Percentiles rank a stretch among this genome's conserved stretches.
Conservation (phyloP, 1,140 invertebrate species). For the Drosophila tsacasi region DNA sequence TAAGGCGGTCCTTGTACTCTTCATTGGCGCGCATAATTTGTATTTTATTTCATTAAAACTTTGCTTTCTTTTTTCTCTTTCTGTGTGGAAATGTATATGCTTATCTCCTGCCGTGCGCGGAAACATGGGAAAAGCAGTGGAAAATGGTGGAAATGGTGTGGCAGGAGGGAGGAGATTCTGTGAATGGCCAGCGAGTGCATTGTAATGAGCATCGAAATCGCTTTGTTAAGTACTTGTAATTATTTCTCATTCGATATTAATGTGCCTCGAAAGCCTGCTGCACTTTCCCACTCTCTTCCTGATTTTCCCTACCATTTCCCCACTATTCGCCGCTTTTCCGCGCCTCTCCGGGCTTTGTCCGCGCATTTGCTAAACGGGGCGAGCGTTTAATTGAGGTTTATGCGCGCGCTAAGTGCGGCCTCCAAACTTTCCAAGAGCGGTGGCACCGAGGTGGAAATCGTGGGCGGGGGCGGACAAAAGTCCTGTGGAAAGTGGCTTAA, state of each 20-base stretch:
- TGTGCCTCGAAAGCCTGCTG: constrained; percentile 30
- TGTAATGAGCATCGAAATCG: constrained; percentile 52
- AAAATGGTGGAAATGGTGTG: neutral
- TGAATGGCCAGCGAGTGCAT: constrained; percentile 17
- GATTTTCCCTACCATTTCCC: neutral
- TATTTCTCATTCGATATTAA: constrained; percentile 60
- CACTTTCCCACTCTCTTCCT: constrained; percentile 12
- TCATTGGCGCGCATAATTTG: neutral
- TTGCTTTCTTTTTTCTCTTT: neutral
- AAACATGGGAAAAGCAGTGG: neutral
- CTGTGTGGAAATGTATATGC: neutral
- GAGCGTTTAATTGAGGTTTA: constrained; percentile 61
- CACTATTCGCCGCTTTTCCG: neutral
- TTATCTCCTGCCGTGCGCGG: neutral
- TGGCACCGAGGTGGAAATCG: constrained; percentile 3
- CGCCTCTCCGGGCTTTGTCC: neutral
- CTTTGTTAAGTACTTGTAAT: constrained; percentile 52
- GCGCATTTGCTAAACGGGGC: constrained; percentile 18
- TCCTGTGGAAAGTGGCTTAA: constrained; percentile 67
- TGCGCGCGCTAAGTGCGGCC: constrained; percentile 48
- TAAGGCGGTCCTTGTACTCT: neutral
- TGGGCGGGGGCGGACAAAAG: neutral
- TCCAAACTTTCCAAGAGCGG: constrained; percentile 50
- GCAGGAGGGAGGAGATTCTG: too few species aligned
- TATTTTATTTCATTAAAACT: neutral